Base-by-base conservation (phyloP, 2,888 invertebrate genomes). In the Onthophagus sagittarius region DNA sequence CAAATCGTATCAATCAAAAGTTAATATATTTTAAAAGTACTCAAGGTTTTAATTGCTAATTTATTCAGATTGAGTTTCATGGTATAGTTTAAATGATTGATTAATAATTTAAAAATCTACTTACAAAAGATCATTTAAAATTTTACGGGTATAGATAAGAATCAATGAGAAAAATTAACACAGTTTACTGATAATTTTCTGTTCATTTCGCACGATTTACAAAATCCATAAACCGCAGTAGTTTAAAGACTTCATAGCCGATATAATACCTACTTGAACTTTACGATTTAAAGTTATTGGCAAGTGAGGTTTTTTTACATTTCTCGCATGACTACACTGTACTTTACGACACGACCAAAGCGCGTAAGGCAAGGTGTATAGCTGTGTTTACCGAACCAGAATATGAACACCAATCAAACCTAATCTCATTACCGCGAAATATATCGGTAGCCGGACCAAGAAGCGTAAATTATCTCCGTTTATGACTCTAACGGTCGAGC, bases 381-480 rank as follows among this genome's bases (percentile, higher is more conserved):
- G 67, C 15, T 67, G 67, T 11, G 15, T 67, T 31, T 67, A 31
- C 31, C 67, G 67, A 67, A 67, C 31, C 32, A 67, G 67, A 23
- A 31, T 67, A 31, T 32, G 32, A 67, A 32, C 67, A 32, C 67
- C 23, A 31, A 23, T 67, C 31, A 67, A 23, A 67, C 32, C 67
- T 13, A 13, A 67, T 31, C 31, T 67, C 67, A 67, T 67, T 67
- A 32, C 67, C 67, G n/a, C 67, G 67, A 53, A 53, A 53, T 53
- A 53, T 53, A 53, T 53, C 39, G 39, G 39, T 53, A 53, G 39
- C 39, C 39, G 9, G 39, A 11, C 11, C 39, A 11, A 53, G 11
- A 7, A 53, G 39, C 39, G 39, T 53, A 53, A 53, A 53, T 53
- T 53, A 53, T 53, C 39, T 53, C 39, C 11, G 9, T 53, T 53